A percentile compares a stretch with the other conserved stretches of the same genome.
Conservation (phyloP, 1,140 invertebrate species). For the Agrilus planipennis region DNA sequence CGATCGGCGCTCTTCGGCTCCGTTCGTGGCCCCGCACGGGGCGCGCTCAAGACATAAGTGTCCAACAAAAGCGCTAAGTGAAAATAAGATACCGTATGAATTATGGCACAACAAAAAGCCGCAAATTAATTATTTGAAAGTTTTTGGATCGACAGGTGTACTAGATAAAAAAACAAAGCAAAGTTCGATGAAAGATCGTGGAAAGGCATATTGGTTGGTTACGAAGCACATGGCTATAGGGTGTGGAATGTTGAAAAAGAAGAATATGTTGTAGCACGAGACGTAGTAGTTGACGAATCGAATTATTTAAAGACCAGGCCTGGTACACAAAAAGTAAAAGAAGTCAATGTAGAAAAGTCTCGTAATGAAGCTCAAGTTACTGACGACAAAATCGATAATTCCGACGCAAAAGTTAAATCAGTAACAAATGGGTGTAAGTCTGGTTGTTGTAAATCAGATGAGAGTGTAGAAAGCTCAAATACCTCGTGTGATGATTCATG, state of each 20-base stretch:
- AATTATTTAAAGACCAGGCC: not conserved
- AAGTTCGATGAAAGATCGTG: conserved; percentile 3
- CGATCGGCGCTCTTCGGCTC: too few relatives aligned
- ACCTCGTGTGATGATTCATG: too few relatives aligned
- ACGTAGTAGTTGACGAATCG: not conserved
- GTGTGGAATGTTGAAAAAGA: not conserved
- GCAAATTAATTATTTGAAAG: not conserved
- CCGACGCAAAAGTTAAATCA: too few relatives aligned
- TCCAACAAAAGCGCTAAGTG: conserved; percentile 1
- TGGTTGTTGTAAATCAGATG: too few relatives aligned
- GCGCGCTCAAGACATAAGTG: too few relatives aligned
- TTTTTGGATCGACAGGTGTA: not conserved
- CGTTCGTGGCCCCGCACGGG: too few relatives aligned
- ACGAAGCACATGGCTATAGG: not conserved
- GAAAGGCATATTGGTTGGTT: not conserved
- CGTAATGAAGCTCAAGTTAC: too few relatives aligned
- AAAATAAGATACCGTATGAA: conserved; percentile 1
- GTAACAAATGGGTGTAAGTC: too few relatives aligned
- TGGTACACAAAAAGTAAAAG: not conserved
- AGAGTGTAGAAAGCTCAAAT: too few relatives aligned
- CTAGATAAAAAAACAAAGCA: not conserved
- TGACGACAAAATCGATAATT: too few relatives aligned
- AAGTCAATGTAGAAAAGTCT: not conserved
- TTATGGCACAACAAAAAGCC: conserved; percentile 10
- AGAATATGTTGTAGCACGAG: not conserved